Base-by-base conservation (phyloP, 2,888 invertebrate genomes). In the Caenorhabditis sp. region DNA sequence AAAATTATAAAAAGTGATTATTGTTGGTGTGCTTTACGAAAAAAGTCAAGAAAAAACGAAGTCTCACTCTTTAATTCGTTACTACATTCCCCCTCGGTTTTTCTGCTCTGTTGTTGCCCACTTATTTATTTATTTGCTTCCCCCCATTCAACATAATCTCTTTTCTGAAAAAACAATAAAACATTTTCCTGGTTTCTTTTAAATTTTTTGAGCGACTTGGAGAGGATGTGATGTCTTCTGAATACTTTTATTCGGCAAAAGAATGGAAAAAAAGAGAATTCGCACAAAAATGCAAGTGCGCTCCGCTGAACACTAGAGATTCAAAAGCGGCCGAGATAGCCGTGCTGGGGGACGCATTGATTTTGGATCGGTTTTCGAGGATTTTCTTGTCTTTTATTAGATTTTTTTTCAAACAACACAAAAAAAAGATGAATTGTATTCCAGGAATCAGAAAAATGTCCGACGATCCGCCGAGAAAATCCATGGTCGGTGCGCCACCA, bases 401-500 rank as follows among this genome's bases (percentile, higher is more conserved):
- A 24, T 72, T 72, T 58, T 58, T 70, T n/a, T n/a, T n/a, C n/a
- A n/a, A n/a, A n/a, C n/a, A n/a, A n/a, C n/a, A n/a, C 12, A 4
- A 24, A 19, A 22, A 26, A 54, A 54, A 26, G 6, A 1, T 4
- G 47, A 47, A 47, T n/a, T 8, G 5, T 47, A 44, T 47, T 47
- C 10, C 47, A 47, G 47, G 6, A 26, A 5, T 26, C 26, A 14
- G n/a, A n/a, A 41, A 41, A 54, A 86, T 86, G 86, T 69, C 76
- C 1, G 84, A 82, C 49, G 83, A 82, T 24, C 24, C 54, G 41
- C 49, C 70, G 26, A 80, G 85, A 44, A 69, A 73, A 31, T 87
- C 87, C 7, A 80, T 87, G 85, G 85, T 85, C 31, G 85, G 87
- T 3, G 82, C 75, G 19, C 47, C 47, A n/a, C 82, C 87, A 14